Evolutionary conservation across 2,888 invertebrate species (phyloP), one percentile per base, ranked within the genome.

Genomic region (Cylloceria caligata): DNA sequence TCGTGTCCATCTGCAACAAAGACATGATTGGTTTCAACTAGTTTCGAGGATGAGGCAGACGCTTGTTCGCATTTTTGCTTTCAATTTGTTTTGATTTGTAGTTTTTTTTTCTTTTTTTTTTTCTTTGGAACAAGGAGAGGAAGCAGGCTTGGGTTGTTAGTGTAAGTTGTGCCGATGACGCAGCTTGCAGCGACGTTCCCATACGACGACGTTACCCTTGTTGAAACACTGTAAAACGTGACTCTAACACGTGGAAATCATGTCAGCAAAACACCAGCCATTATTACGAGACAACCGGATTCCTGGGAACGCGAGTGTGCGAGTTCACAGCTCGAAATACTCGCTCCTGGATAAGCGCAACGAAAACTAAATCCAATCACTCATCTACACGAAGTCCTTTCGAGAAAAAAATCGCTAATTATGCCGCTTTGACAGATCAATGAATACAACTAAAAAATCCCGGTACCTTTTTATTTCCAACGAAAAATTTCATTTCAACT

Each of bases 1-100:
- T 97, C 96, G 97, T 96, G 95, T 97, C 97, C 97, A 97, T 97
- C 97, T 97, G 96, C 95, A 96, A 96, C 93, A 93, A 91, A 93
- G 91, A 93, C 89, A 92, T 89, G 89, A 91, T 90, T 85, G 90
- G 90, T 91, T 91, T 92, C 91, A 92, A 92, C 90, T 90, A 88
- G 85, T 91, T 89, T 90, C 88, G 85, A 90, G 90, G 89, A 88
- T 49, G 74, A 86, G 87, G 83, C 77, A 84, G 83, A 84, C 60
- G 75, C 71, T 45, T 65, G 39, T 69, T 74, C 16, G 55, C 72
- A 65, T 45, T 78, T 77, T 19, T 39, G 71, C 42, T 72, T 34
- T 79, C 55, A 21, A 11, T 49, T 30, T 76, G 57, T 60, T 39
- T 62, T 55, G 24, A 36, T 64, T 19, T 21, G 27, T 47, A 82